Percentiles rank a stretch among this genome's conserved stretches.
phyloP scores from a whole-genome alignment of 2,888 invertebrate genomes.

The Microplitis manilae region DNA sequence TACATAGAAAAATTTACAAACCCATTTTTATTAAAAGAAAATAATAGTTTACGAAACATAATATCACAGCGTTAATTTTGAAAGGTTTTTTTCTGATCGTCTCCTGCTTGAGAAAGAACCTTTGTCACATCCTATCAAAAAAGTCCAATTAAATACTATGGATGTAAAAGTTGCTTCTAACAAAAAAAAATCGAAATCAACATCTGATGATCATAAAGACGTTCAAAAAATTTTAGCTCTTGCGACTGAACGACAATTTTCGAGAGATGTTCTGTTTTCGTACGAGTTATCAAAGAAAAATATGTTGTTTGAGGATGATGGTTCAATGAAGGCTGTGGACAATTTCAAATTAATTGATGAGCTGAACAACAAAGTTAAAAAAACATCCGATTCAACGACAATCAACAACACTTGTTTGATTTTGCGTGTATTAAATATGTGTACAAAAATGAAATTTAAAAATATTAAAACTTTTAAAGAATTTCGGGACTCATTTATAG shows the following conservation, averaged over 20 bases:
- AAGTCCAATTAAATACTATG: no score
- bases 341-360: neutral
- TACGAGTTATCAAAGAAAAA: neutral
- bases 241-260: neutral
- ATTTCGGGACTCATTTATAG: neutral
- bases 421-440: neutral
- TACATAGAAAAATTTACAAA: neutral
- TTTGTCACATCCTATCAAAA: no score
- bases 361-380: neutral
- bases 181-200: no score
- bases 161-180: no score
- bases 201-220: neutral
- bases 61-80: neutral
- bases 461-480: no score
- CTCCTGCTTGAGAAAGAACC: no score
- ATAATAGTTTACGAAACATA: neutral
- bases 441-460: neutral
- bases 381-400: neutral
- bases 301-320: neutral
- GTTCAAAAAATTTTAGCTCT: neutral
- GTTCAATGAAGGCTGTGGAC: neutral
- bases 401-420: neutral
- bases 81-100: no score
- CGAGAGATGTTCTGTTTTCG: neutral
- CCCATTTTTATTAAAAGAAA: neutral